phyloP scores from a whole-genome alignment of 2,888 invertebrate species.

The Aquatica leii region DNA sequence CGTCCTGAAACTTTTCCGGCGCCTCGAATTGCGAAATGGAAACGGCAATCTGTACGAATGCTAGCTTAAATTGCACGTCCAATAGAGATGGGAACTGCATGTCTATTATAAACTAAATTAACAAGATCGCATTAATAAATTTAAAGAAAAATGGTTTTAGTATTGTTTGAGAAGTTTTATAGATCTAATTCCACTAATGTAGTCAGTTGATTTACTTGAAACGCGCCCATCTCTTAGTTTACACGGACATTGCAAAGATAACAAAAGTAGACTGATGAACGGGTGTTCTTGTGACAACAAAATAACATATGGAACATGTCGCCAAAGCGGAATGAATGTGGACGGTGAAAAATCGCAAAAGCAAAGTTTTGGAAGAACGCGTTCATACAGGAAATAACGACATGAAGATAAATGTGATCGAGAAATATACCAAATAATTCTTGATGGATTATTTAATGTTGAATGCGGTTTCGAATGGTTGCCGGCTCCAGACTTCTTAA shows the following conservation, averaged over 20 bases:
- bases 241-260: constrained; percentile 25
- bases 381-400: constrained; percentile 48
- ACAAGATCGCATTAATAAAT: no score
- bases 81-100: constrained; percentile 23
- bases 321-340: constrained; percentile 49
- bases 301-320: constrained; percentile 51
- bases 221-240: constrained; percentile 15
- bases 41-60: constrained; percentile 38
- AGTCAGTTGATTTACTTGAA: constrained; percentile 1
- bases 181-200: no score
- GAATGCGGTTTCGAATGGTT: constrained; percentile 26
- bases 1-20: constrained; percentile 54
- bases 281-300: constrained; percentile 39
- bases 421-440: constrained; percentile 32
- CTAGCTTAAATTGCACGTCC: constrained; percentile 34
- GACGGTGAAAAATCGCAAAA: constrained; percentile 55
- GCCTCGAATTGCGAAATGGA: constrained; percentile 46
- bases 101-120: not conserved
- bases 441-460: constrained; percentile 37
- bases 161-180: no score
- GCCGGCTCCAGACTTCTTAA: constrained; percentile 22
- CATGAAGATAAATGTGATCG: constrained; percentile 41
- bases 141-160: no score
- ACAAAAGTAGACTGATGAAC: constrained; percentile 32
- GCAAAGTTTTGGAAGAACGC: constrained; percentile 55